Conservation (phyloP, 2,888 invertebrate species). For the Agrypnus murinus region DNA sequence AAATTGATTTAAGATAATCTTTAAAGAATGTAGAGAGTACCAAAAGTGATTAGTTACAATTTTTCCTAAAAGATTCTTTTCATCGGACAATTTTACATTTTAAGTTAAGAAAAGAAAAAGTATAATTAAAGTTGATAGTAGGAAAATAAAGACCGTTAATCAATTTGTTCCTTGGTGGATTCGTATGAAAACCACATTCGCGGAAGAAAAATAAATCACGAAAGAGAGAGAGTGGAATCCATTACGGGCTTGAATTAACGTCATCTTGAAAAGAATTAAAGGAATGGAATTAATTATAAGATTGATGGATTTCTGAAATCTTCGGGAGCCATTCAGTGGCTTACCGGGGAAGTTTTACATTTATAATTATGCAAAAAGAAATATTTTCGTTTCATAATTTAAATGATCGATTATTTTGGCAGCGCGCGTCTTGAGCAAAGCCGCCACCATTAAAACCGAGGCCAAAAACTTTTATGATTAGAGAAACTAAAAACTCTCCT, state of each 20-base stretch:
- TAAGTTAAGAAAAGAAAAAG: too few species aligned
- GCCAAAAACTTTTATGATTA: conserved; percentile 53
- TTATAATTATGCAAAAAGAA: conserved; percentile 53
- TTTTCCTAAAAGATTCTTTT: too few species aligned
- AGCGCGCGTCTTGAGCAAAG: conserved; percentile 42
- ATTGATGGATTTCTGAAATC: conserved; percentile 70
- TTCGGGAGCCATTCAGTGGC: conserved; percentile 56
- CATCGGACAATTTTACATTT: too few species aligned
- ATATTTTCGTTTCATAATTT: conserved; percentile 52
- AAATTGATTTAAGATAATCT: too few species aligned
- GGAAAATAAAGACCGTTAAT: conserved; percentile 53
- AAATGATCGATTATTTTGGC: conserved; percentile 52
- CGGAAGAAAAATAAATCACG: conserved; percentile 67
- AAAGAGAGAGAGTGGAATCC: conserved; percentile 66
- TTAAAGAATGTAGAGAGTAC: too few species aligned
- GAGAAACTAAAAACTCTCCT: conserved; percentile 61
- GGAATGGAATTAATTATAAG: conserved; percentile 73
- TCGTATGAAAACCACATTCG: conserved; percentile 61
- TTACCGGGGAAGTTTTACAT: conserved; percentile 51
- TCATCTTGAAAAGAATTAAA: conserved; percentile 72
- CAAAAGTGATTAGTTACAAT: too few species aligned
- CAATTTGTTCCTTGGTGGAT: conserved; percentile 56
- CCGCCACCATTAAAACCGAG: conserved; percentile 39
- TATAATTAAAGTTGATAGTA: too few species aligned
- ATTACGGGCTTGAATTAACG: conserved; percentile 71